Base-by-base conservation (phyloP, 2,888 invertebrate species). In the Synanthedon tipuliformis region DNA sequence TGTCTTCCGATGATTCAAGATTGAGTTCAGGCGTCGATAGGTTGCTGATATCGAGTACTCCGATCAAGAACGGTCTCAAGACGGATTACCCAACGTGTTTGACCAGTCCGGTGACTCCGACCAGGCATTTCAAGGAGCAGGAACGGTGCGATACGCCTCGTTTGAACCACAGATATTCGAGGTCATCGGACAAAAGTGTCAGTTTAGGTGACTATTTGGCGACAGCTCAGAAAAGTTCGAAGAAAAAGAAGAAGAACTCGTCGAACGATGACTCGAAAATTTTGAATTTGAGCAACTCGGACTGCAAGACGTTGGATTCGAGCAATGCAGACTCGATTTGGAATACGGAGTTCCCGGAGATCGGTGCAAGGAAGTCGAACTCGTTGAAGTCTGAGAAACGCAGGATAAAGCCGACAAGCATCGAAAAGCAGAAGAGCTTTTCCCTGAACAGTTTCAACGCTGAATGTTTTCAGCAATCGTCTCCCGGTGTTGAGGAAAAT, bases 341-440 rank as follows among this genome's bases (percentile, higher is more conserved):
- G 13, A 84, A 77, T 53, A 78, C 80, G 0, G 83, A 85, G 56
- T 87, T 87, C 57, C 88, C 88, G 0, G 84, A 84, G 54, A 84
- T 88, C 1, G 82, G 84, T 13, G 72, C 79, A 0, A 71, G 84
- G 48, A 81, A 82, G 57, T 67, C 82, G 0, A 83, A 68, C 40
- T 85, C 82, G 0, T 59, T 84, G 13, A 62, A 71, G 10, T 77
- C 78, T 0, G 85, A 81, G 23, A 74, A 74, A 56, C 60, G 76
- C 0, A 69, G 90, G 56, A 90, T 90, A 1, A 90, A 89, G 57
- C 90, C 90, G 0, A 90, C 89, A 0, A 81, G 78, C 34, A 78
- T 85, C 40, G 79, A 83, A 51, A 75, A 70, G 51, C 71, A 79
- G 54, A 81, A 81, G 54, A 80, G 80, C 63, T 59, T 76, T 5